Evolutionary conservation across 2,797 vertebrate species (phyloP), one percentile per base, ranked within the genome.

Genomic region (Crenichthys baileyi): DNA sequence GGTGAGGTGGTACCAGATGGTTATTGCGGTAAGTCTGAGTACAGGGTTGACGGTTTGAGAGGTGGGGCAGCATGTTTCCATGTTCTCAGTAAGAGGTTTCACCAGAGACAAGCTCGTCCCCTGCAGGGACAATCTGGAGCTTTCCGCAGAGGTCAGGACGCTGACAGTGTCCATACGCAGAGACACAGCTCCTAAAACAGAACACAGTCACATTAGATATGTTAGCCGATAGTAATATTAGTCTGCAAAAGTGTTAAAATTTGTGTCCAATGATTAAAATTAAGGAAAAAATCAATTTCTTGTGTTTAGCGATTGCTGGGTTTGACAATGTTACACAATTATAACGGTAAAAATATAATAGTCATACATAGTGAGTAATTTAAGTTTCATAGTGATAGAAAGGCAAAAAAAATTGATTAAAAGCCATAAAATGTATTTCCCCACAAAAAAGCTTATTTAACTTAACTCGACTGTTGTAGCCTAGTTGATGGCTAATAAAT

Each of bases 11-110:
- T 97, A 98, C 79, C 94, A 96, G 74, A 97, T 24, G 7, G 94
- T 94, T 77, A 99, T 91, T 26, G 93, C 88, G n/a, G 95, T 94
- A 79, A 99, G 94, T 84, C 93, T 95, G 72, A 97, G 91, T 29
- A 98, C 77, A 0, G 97, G 96, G 36, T 90, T 91, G 7, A 92
- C 92, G 68, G 95, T 96, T 72, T 97, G 95, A 20, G 95, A 92
- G 29, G 97, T 95, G 3, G 96, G 96, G 89, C 95, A 96, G 90
- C 98, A 99, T 0, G 94, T 96, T 90, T 99, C 97, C 95, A 97
- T 97, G 93, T 96, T 98, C 81, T 99, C 98, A 0, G 94, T 96
- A 72, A 99, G 89, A 0, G 91, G 93, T 90, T 97, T 98, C 53
- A 98, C 95, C 75, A 97, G 87, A 12, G 96, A 96, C 73, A 99